These are phyloP conservation scores for Leptodactylus fuscus DNA, from an alignment of 2,113 vertebrate species.

Conservation along the genomic window DNA sequence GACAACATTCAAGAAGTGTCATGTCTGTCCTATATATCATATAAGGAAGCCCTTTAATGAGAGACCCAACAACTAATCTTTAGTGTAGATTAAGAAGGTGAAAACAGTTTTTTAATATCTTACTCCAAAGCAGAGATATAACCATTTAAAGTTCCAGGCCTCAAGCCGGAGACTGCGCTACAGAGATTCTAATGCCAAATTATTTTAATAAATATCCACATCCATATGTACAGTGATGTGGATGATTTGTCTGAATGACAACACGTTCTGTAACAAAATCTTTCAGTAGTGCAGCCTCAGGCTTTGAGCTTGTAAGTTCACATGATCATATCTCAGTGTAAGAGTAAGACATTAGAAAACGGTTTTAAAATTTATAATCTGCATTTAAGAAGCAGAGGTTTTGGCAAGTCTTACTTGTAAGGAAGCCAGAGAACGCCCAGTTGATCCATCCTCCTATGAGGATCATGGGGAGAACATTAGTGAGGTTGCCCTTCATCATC, in stretches of 20 bases:
- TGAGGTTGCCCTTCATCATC: conserved; percentile 87
- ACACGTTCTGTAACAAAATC: not conserved
- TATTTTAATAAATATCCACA: too few relatives aligned
- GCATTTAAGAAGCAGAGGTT: too few relatives aligned
- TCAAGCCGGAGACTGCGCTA: not conserved
- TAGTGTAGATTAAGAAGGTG: not conserved
- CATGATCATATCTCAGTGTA: not conserved
- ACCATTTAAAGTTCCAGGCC: not conserved
- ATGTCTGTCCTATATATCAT: not conserved
- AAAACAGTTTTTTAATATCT: not conserved
- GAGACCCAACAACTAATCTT: too few relatives aligned
- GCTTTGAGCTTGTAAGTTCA: not conserved
- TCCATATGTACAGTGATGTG: not conserved
- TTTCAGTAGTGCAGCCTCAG: not conserved
- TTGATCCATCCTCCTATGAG: conserved; percentile 87
- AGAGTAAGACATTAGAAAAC: not conserved
- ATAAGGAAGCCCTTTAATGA: not conserved
- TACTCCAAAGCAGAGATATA: not conserved
- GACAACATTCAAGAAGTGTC: not conserved
- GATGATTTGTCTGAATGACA: not conserved
- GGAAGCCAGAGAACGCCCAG: conserved; percentile 86
- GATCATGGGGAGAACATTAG: conserved; percentile 85
- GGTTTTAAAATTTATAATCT: too few relatives aligned
- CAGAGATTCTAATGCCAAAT: not conserved
- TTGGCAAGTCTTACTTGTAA: conserved; percentile 76